Evolutionary conservation across 1,140 invertebrate species (phyloP).

Genomic region (Papilio glaucus): DNA sequence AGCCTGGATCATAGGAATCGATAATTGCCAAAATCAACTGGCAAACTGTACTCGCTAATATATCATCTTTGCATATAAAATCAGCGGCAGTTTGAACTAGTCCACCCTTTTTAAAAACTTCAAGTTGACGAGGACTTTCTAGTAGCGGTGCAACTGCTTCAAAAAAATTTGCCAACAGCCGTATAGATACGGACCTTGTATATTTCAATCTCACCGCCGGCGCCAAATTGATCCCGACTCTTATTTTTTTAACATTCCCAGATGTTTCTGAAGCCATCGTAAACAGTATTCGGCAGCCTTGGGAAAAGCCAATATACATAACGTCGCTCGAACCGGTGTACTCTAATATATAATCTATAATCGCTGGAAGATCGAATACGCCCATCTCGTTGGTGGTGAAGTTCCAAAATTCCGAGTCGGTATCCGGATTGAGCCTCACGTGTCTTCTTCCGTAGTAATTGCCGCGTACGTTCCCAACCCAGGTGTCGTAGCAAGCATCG

Average conservation of each 20-base stretch:
- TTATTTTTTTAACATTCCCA: slow-evolving; percentile 59
- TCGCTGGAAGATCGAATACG: slow-evolving; percentile 88
- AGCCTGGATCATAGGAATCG: slow-evolving; percentile 57
- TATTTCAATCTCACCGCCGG: slow-evolving; percentile 57
- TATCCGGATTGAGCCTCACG: slow-evolving; percentile 80
- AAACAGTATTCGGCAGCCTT: slow-evolving; percentile 79
- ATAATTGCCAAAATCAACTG: slow-evolving; percentile 35
- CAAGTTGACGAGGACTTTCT: slow-evolving; percentile 31
- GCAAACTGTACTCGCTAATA: slow-evolving; percentile 46
- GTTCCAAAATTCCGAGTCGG: slow-evolving; percentile 79
- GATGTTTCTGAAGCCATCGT: slow-evolving; percentile 67
- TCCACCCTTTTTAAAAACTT: slow-evolving; percentile 53
- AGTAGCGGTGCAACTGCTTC: slow-evolving; percentile 32
- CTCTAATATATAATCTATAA: slow-evolving; percentile 86
- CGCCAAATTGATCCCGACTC: slow-evolving; percentile 58
- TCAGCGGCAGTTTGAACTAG: slow-evolving; percentile 50
- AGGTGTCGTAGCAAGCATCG: slow-evolving; percentile 91
- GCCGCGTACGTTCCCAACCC: slow-evolving; percentile 88
- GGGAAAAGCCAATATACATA: slow-evolving; percentile 86
- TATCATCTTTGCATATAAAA: slow-evolving; percentile 52
- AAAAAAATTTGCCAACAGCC: slow-evolving; percentile 43
- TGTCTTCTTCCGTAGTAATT: slow-evolving; percentile 86
- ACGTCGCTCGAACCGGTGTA: slow-evolving; percentile 79
- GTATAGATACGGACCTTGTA: slow-evolving; percentile 44
- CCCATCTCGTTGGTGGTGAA: slow-evolving; percentile 89